These are phyloP conservation scores for Octodonta nipae DNA, from an alignment of 2,888 invertebrate species.

Conservation along the genomic window DNA sequence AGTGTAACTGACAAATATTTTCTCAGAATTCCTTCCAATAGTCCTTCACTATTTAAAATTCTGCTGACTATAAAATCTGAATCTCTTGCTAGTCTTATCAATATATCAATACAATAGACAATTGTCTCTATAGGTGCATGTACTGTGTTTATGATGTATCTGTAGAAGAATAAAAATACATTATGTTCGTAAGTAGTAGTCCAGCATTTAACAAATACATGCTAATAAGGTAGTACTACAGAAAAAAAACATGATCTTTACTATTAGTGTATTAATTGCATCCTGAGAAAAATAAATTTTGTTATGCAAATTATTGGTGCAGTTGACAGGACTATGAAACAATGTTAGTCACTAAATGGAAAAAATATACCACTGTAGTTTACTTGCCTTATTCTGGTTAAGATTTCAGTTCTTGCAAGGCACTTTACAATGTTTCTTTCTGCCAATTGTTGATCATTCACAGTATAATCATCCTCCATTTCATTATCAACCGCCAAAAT, in stretches of 20 bases:
- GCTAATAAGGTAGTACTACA: too few species aligned
- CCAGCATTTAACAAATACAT: too few species aligned
- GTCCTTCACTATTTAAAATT: constrained; percentile 48
- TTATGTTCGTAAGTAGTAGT: too few species aligned
- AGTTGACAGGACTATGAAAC: too few species aligned
- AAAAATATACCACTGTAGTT: background rate
- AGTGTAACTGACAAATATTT: constrained; percentile 44
- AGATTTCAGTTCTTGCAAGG: constrained; percentile 58
- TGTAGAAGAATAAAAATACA: too few species aligned
- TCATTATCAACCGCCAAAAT: constrained; percentile 32
- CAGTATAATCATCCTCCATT: constrained; percentile 43
- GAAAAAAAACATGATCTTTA: too few species aligned
- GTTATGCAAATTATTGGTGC: too few species aligned
- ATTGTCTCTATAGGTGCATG: constrained; percentile 60
- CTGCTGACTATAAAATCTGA: constrained; percentile 52
- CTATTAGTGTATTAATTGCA: too few species aligned
- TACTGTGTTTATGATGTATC: constrained; percentile 60
- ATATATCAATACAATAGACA: constrained; percentile 60
- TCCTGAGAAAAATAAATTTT: too few species aligned
- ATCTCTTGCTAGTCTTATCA: constrained; percentile 66
- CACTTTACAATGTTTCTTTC: constrained; percentile 70
- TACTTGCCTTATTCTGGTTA: constrained; percentile 52
- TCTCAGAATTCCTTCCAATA: constrained; percentile 47
- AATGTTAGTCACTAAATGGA: constrained; percentile 3
- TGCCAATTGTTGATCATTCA: constrained; percentile 77